Percentiles rank a stretch among this genome's conserved stretches.
These are phyloP conservation scores for Acholoe squamosa DNA, from an alignment of 2,888 invertebrate species.

Conservation along the genomic window DNA sequence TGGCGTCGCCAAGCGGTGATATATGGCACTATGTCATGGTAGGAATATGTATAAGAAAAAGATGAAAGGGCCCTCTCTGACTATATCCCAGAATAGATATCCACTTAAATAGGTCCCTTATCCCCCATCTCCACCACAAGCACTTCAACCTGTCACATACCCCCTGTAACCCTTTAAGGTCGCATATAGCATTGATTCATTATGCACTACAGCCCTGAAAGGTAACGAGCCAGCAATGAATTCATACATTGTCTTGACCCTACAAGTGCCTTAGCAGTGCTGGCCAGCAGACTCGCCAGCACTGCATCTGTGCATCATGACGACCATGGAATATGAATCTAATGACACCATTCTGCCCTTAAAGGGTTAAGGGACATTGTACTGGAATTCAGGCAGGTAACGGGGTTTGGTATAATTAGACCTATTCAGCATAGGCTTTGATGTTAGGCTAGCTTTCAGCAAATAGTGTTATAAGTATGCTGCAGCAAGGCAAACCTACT, in stretches of 20 bases:
- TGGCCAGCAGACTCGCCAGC: too few species aligned
- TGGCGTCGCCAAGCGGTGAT: background rate
- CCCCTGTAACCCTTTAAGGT: too few species aligned
- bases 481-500: background rate
- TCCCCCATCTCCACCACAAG: too few species aligned
- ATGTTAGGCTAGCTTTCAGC: background rate
- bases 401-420: constrained; percentile 20
- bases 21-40: background rate
- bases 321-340: too few species aligned
- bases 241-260: too few species aligned
- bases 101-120: constrained; percentile 20
- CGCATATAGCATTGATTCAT: too few species aligned
- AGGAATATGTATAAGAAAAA: background rate
- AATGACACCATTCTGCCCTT: too few species aligned
- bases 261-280: too few species aligned
- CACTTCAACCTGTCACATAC: too few species aligned
- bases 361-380: too few species aligned
- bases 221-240: too few species aligned
- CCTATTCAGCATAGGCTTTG: background rate
- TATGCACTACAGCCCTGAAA: background rate
- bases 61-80: constrained; percentile 6
- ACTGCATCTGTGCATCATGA: too few species aligned
- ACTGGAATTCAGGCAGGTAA: background rate
- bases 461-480: background rate
- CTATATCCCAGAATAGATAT: background rate